Evolutionary conservation across 2,113 vertebrate species (phyloP).

Genomic region (Setophaga coronata): DNA sequence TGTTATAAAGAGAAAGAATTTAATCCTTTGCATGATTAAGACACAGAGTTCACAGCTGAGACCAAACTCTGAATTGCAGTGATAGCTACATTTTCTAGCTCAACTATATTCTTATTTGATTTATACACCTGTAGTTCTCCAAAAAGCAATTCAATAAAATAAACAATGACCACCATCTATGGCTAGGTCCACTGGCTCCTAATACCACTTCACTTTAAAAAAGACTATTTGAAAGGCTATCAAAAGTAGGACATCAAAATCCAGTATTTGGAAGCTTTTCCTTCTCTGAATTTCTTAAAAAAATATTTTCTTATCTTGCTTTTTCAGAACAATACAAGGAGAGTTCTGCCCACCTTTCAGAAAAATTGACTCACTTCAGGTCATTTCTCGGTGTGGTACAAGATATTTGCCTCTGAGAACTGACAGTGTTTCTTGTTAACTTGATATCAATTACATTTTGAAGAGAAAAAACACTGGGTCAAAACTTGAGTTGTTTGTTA

Average conservation of each 20-base stretch:
- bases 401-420: neutral
- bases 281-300: neutral
- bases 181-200: neutral
- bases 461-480: neutral
- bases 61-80: neutral
- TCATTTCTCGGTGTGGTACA: neutral
- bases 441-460: neutral
- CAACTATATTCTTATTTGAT: neutral
- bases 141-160: neutral
- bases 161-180: fast-evolving
- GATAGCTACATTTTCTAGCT: neutral
- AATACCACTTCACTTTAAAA: neutral
- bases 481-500: neutral
- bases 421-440: neutral
- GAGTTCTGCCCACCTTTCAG: neutral
- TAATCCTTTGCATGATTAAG: neutral
- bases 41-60: neutral
- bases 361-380: neutral
- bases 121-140: neutral
- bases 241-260: neutral
- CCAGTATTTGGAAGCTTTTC: neutral
- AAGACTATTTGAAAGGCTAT: neutral
- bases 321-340: neutral
- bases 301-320: neutral
- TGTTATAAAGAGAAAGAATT: neutral